Percentiles rank a stretch among this genome's conserved stretches.
These are phyloP conservation scores for Cataglyphis hispanica DNA, from an alignment of 1,140 invertebrate genomes.

Conservation along the genomic window DNA sequence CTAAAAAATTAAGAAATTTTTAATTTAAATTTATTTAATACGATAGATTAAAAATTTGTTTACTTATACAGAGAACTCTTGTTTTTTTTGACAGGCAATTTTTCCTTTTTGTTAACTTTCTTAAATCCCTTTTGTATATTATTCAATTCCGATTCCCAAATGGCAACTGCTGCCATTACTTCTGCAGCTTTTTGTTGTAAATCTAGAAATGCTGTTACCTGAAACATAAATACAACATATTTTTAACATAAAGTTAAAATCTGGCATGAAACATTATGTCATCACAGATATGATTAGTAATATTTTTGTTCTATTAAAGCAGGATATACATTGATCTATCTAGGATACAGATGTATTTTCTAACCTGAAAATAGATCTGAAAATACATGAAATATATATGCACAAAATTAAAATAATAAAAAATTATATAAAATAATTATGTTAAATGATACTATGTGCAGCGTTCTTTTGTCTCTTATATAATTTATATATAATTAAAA, in stretches of 20 bases:
- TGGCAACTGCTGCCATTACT: constrained; percentile 29
- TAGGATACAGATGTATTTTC: too few species aligned
- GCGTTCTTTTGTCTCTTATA: too few species aligned
- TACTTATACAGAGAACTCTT: constrained; percentile 5
- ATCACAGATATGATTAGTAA: neutral
- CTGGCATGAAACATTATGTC: neutral
- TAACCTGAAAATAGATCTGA: too few species aligned
- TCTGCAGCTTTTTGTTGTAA: constrained; percentile 43
- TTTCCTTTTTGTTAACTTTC: constrained; percentile 9
- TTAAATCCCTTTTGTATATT: neutral
- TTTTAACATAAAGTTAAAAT: neutral
- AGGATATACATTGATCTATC: too few species aligned
- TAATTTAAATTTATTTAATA: neutral
- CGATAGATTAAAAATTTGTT: neutral
- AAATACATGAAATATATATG: too few species aligned
- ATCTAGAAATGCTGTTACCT: constrained; percentile 34
- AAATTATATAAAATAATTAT: too few species aligned
- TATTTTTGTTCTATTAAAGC: too few species aligned
- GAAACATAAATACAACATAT: constrained; percentile 14
- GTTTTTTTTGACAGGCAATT: neutral
- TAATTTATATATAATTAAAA: too few species aligned
- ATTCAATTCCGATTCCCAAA: constrained; percentile 42
- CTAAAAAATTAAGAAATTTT: neutral
- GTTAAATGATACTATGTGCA: too few species aligned
- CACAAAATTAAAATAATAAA: too few species aligned